Evolutionary conservation across 2,113 vertebrate genomes (phyloP).

Genomic region (Zosterops pallidus): DNA sequence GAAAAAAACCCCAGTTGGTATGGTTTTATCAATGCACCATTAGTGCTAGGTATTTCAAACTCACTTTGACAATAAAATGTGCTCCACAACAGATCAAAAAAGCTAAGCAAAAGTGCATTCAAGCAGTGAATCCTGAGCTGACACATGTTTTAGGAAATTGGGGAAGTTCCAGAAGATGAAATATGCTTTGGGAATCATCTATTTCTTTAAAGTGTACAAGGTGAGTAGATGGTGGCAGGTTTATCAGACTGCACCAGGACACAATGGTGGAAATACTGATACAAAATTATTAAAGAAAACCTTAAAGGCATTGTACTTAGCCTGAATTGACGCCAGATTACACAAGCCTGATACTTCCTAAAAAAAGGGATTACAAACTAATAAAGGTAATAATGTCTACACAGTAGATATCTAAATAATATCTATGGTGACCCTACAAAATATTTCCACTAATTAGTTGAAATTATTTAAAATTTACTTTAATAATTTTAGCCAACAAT

Average conservation of each 20-base stretch:
- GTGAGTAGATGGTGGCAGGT: not conserved
- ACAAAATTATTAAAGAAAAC: not conserved
- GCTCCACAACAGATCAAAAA: not conserved
- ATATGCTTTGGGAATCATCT: not conserved
- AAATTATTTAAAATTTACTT: not conserved
- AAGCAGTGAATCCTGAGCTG: not conserved
- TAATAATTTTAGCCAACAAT: not conserved
- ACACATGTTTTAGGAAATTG: not conserved
- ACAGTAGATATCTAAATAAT: not conserved
- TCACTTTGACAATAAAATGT: not conserved
- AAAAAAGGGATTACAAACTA: not conserved
- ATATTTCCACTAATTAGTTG: not conserved
- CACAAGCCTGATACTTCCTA: not conserved
- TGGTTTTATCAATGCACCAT: not conserved
- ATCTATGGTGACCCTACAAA: not conserved
- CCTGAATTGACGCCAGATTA: not conserved
- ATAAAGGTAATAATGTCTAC: not conserved
- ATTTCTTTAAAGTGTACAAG: not conserved
- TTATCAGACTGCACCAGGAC: not conserved
- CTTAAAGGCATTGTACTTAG: not conserved
- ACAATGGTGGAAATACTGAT: not conserved
- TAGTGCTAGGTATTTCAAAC: not conserved
- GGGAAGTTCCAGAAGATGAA: not conserved
- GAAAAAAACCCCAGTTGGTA: not conserved
- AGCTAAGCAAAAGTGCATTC: not conserved